A percentile compares a stretch with the other conserved stretches of the same genome.
These are phyloP conservation scores for Hemaris fuciformis DNA, from an alignment of 2,888 invertebrate genomes.

Conservation along the genomic window DNA sequence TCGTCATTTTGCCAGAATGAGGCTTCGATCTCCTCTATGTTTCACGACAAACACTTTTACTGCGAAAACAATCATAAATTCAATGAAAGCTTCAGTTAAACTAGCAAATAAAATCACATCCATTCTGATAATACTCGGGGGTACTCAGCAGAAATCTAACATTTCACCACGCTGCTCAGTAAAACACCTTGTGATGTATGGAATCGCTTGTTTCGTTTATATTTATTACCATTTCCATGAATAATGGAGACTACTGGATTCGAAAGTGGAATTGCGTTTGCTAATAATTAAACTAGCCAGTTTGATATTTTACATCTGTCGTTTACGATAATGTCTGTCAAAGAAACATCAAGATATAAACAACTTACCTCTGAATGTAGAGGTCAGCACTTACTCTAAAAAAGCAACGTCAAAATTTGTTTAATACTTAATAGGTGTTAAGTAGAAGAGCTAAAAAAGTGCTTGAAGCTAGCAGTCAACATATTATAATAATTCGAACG, in stretches of 20 bases:
- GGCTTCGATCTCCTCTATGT: too few relatives aligned
- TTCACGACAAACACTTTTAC: too few relatives aligned
- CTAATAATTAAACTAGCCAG: neutral
- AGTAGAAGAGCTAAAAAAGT: too few relatives aligned
- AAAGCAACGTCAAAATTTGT: too few relatives aligned
- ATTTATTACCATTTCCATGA: slow-evolving; percentile 50
- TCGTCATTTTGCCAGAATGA: too few relatives aligned
- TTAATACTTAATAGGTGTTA: too few relatives aligned
- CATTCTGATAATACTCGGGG: slow-evolving; percentile 6
- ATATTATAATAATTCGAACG: too few relatives aligned
- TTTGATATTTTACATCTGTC: neutral
- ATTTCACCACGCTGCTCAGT: slow-evolving; percentile 36
- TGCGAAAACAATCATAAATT: too few relatives aligned
- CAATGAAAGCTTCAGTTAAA: too few relatives aligned
- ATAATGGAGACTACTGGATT: slow-evolving; percentile 37
- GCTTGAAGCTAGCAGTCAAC: too few relatives aligned
- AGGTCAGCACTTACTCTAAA: too few relatives aligned
- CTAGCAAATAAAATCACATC: neutral
- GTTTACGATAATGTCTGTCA: neutral
- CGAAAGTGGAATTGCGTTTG: slow-evolving; percentile 41
- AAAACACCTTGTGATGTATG: slow-evolving; percentile 50
- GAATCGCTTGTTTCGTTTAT: slow-evolving; percentile 40
- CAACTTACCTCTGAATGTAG: too few relatives aligned
- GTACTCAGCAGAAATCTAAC: slow-evolving; percentile 30
- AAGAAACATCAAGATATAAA: neutral